Conservation (phyloP, 2,797 vertebrate species). For the Malacoctenus gilli region DNA sequence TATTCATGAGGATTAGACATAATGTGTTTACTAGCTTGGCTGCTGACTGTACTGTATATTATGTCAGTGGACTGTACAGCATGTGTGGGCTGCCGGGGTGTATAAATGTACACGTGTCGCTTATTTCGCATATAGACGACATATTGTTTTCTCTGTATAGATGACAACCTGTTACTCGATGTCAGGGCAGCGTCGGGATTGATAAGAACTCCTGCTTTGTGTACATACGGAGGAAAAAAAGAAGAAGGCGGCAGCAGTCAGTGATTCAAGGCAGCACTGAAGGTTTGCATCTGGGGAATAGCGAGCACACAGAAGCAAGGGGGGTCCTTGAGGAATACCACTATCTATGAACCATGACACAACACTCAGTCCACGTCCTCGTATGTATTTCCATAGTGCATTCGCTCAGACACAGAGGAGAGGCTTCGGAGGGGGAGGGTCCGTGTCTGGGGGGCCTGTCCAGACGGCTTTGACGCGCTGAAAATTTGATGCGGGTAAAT, state of each 20-base stretch:
- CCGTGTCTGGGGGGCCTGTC: conserved; percentile 46
- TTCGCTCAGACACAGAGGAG: conserved; percentile 21
- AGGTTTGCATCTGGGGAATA: conserved; percentile 37
- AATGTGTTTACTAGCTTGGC: conserved; percentile 65
- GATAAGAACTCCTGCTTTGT: not conserved
- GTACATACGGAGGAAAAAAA: no score
- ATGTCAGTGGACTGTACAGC: conserved; percentile 36
- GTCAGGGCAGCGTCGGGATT: not conserved
- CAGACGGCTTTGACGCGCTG: conserved; percentile 69
- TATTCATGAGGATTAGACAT: conserved; percentile 68
- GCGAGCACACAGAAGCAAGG: conserved; percentile 9
- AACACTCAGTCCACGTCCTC: conserved; percentile 27
- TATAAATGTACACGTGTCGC: conserved; percentile 24
- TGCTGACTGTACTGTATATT: conserved; percentile 49
- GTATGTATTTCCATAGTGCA: conserved; percentile 29
- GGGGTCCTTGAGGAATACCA: conserved; percentile 36
- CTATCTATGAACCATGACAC: conserved; percentile 31
- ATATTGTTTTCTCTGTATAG: conserved; percentile 9
- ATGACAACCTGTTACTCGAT: conserved; percentile 31
- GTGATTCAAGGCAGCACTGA: conserved; percentile 19
- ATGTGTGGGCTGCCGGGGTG: conserved; percentile 24
- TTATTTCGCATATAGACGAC: conserved; percentile 42
- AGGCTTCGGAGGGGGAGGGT: conserved; percentile 9
- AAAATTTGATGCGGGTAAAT: conserved; percentile 79
- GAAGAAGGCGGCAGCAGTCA: conserved; percentile 24